Evolutionary conservation across 1,140 invertebrate species (phyloP), one percentile per base, ranked within the genome.

Genomic region (Formica selysi): DNA sequence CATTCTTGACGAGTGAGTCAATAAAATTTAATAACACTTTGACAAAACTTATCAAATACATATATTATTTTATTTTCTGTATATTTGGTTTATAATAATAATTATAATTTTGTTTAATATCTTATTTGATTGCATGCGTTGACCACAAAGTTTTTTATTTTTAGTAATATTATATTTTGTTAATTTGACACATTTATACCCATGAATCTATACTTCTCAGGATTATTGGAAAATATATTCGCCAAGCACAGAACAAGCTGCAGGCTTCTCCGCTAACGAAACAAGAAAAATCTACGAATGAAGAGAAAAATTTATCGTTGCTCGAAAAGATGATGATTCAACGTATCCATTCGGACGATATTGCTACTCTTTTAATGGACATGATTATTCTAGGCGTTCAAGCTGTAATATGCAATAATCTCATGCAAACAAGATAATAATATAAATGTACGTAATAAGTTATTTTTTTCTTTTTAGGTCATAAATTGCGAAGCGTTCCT

Each of bases 301-400:
- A 22, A 0, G 71, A 89, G 1, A 71, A 87, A 62, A 87, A 91
- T 67, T 94, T 93, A 11, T 92, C 96, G 0, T 92, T 96, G 4
- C 79, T 95, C 7, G 95, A 96, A 64, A 95, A 95, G 91, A 87
- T 96, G 8, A 86, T 95, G 6, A 95, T 96, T 65, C 95, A 96
- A 19, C 94, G 95, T 70, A 94, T 97, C 87, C 95, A 93, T 71
- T 92, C 95, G 8, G 96, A 97, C 85, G 96, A 97, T 87, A 94
- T 97, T 57, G 94, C 96, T 10, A 96, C 96, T 0, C 90, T 97
- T 8, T 88, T 97, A 51, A 95, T 97, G 95, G 96, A 97, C 88
- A 96, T 96, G 95, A 93, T 96, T 44, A 93, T 97, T 13, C 95
- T 97, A 80, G 96, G 96, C 83, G 95, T 96, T 1, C 96, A 96